phyloP scores from a whole-genome alignment of 2,113 vertebrate genomes.

The Brevimyrus niger region DNA sequence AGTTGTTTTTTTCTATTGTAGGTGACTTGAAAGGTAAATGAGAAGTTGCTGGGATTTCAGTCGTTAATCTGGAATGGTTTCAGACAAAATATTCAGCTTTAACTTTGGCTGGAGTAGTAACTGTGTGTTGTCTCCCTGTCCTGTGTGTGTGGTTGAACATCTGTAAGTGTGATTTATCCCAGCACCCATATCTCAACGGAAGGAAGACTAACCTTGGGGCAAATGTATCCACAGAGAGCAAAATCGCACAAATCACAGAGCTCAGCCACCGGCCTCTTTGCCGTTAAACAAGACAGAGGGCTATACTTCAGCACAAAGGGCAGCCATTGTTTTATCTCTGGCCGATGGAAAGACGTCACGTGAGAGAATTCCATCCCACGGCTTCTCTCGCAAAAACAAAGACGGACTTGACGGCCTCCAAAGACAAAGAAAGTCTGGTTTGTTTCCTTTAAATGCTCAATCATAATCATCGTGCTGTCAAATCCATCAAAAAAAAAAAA shows the following conservation, averaged over 20 bases:
- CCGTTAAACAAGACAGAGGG: neutral
- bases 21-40: neutral
- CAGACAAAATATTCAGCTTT: neutral
- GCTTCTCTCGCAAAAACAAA: conserved; percentile 12
- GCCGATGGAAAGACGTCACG: neutral
- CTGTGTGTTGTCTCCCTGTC: neutral
- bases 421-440: neutral
- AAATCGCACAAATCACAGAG: neutral
- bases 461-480: neutral
- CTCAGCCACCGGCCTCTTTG: neutral
- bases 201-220: neutral
- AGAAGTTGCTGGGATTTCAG: neutral
- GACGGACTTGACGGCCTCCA: neutral
- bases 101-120: neutral
- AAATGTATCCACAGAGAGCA: neutral
- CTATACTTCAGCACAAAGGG: conserved; percentile 9
- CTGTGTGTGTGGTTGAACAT: neutral
- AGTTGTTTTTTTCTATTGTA: neutral
- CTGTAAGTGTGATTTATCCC: conserved; percentile 10
- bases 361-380: neutral
- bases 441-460: neutral
- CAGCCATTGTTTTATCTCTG: neutral
- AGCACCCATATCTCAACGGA: neutral
- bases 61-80: neutral
- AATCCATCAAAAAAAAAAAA: neutral